Evolutionary conservation across 2,797 vertebrate genomes (phyloP).

Genomic region (Phoebastria nigripes): DNA sequence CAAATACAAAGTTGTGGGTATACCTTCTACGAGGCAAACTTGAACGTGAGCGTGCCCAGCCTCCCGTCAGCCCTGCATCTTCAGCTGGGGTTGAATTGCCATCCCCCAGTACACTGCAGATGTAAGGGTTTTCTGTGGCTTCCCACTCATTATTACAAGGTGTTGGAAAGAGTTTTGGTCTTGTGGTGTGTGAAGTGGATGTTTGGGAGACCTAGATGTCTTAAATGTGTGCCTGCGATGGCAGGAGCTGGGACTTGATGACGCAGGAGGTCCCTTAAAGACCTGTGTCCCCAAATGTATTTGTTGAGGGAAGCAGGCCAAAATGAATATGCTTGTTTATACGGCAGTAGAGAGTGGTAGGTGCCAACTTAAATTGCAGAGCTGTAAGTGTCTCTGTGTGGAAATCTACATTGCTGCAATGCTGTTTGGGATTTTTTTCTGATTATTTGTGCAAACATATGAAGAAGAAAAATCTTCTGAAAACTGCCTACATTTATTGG

Average conservation of each 20-base stretch:
- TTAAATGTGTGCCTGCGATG: fast-evolving
- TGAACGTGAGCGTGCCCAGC: neutral
- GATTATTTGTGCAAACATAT: neutral
- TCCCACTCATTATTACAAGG: neutral
- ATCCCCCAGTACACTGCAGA: fast-evolving
- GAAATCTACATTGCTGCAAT: neutral
- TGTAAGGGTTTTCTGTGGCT: fast-evolving
- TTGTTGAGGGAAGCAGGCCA: neutral
- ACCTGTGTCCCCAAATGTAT: neutral
- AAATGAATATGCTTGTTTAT: neutral
- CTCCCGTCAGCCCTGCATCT: neutral
- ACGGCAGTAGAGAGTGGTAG: neutral
- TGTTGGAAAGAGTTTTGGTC: neutral
- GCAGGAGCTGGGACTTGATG: neutral
- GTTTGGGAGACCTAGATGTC: neutral
- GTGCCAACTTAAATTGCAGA: neutral
- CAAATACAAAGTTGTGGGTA: neutral
- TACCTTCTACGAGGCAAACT: neutral
- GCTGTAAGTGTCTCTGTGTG: neutral
- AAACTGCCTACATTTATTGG: neutral
- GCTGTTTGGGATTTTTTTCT: neutral
- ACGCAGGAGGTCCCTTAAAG: neutral
- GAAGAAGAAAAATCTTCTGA: neutral
- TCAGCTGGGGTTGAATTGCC: neutral
- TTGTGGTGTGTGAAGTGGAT: neutral